phyloP scores from a whole-genome alignment of 2,113 vertebrate species.

The Onychostruthus taczanowskii region DNA sequence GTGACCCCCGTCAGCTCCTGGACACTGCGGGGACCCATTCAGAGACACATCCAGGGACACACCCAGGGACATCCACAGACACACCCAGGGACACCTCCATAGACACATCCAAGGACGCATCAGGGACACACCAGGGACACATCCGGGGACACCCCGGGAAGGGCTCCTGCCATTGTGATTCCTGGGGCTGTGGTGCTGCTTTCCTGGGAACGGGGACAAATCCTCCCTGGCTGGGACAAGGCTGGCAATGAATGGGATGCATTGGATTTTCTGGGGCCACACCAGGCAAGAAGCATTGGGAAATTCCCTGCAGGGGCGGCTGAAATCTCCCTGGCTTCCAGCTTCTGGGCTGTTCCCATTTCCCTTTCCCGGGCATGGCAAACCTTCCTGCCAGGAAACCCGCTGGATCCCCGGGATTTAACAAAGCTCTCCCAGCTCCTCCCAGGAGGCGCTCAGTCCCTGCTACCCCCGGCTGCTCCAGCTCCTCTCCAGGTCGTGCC shows the following conservation, averaged over 20 bases:
- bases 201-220: neutral
- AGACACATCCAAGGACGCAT: neutral
- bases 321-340: neutral
- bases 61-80: neutral
- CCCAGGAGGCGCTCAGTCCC: neutral
- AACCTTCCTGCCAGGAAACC: neutral
- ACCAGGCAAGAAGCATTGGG: neutral
- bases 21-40: neutral
- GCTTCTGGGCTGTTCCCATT: neutral
- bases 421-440: neutral
- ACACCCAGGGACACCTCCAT: neutral
- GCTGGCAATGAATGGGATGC: neutral
- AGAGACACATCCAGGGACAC: neutral
- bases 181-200: neutral
- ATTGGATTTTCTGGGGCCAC: no score
- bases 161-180: neutral
- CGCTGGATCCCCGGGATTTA: accelerated
- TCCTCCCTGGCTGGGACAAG: neutral
- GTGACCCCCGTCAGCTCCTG: no score
- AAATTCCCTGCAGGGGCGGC: neutral
- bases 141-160: neutral
- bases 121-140: neutral
- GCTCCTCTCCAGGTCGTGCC: neutral
- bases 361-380: accelerated
- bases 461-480: neutral